phyloP scores from a whole-genome alignment of 35 echinoderm and acorn worm genomes.

The Ophiothrix spiculata region DNA sequence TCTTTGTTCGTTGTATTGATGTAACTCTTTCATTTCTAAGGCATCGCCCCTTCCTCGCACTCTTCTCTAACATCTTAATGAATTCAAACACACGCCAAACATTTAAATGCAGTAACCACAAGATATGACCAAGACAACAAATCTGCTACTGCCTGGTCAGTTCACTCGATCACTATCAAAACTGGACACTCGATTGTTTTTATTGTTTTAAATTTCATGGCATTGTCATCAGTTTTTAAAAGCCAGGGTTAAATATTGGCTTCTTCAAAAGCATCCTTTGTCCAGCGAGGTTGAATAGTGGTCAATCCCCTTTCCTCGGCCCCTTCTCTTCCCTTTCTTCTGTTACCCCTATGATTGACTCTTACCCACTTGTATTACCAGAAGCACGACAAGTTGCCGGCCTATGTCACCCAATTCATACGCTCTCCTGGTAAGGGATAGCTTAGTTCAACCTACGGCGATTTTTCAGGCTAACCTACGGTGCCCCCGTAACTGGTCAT shows the following conservation, averaged over 20 bases:
- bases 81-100: too few species aligned
- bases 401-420: not conserved
- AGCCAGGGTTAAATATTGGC: not conserved
- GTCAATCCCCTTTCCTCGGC: conserved; percentile 1
- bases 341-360: not conserved
- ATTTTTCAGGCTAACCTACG: not conserved
- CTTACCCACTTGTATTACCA: not conserved
- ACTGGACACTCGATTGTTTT: not conserved
- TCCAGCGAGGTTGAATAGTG: not conserved
- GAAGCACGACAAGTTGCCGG: not conserved
- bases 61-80: too few species aligned
- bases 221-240: not conserved
- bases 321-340: not conserved
- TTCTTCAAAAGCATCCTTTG: not conserved
- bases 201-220: not conserved
- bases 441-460: not conserved
- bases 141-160: too few species aligned
- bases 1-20: too few species aligned
- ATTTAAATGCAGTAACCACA: too few species aligned
- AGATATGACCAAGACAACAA: too few species aligned
- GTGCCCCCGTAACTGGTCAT: not conserved
- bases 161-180: not conserved
- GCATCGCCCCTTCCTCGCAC: too few species aligned
- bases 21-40: too few species aligned
- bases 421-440: not conserved